Evolutionary conservation across 2,113 vertebrate genomes (phyloP), one percentile per base, ranked within the genome.

Genomic region (Channa argus): DNA sequence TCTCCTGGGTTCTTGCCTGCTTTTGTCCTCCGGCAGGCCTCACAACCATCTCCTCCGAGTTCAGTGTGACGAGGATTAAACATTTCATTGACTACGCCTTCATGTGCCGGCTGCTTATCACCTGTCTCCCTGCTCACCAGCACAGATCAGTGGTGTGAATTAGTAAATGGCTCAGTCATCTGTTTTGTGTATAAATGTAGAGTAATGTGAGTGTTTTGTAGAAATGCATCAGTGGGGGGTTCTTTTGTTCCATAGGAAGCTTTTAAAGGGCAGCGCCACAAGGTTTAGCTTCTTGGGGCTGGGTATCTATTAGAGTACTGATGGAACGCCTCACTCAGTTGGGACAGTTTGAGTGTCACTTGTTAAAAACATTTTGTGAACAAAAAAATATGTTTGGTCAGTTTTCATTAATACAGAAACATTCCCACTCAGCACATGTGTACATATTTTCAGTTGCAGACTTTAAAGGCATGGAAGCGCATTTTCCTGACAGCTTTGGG

Each of bases 1-100:
- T 90, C 78, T 75, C 82, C 71, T 59, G 85, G 83, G 87, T 80
- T 79, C 70, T 24, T n/a, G 60, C 76, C 76, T 72, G 72, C 34
- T 47, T 80, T 77, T 75, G 76, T 89, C 75, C 82, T 82, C 58
- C 45, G 9, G 82, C 63, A 41, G 63, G 75, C 68, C 71, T 86
- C 66, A 43, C 4, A 6, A 41, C 63, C 34, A 3, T 60, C 64
- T 74, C 63, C 66, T 61, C 52, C 24, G 56, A 73, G 53, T 54
- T 88, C 63, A 68, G 8, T 83, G 72, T 65, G 51, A 83, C 68
- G 55, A 47, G 60, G 66, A 79, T 80, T 72, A 78, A 84, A 87
- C 33, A 63, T 56, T 83, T 66, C 5, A 12, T 71, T 3, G 4
- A 59, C 1, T 49, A 12, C 45, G n/a, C 53, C 74, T 75, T 82